Conservation (phyloP, 2,113 vertebrate species). For the Pluvianellus socialis region DNA sequence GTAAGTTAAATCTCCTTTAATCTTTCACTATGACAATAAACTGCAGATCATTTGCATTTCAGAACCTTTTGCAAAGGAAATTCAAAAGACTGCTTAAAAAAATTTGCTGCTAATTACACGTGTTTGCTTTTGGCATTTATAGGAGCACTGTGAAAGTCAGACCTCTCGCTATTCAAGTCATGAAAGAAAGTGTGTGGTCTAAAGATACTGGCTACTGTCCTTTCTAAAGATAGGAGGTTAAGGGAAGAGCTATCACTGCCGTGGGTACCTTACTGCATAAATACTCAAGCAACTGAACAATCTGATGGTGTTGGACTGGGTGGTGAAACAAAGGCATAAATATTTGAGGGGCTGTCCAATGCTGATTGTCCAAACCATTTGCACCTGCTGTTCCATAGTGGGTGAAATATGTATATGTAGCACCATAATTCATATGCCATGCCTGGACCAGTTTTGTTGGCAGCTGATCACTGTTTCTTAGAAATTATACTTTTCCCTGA, state of each 20-base stretch:
- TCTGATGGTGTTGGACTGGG: background rate
- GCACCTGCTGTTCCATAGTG: background rate
- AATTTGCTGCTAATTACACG: background rate
- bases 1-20: background rate
- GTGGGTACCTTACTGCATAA: background rate
- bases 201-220: background rate
- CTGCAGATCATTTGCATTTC: background rate
- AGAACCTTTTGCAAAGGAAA: background rate
- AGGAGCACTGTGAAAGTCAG: background rate
- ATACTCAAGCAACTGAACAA: background rate
- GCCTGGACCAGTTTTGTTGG: background rate
- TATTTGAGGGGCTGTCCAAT: background rate
- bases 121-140: background rate
- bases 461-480: background rate
- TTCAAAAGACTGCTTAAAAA: background rate
- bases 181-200: background rate
- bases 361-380: background rate
- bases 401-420: background rate
- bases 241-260: background rate
- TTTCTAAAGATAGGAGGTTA: background rate
- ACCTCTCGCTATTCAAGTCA: background rate
- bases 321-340: background rate
- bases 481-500: background rate
- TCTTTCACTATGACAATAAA: background rate
- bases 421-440: background rate